These are phyloP conservation scores for Syrmaticus mikado DNA, from an alignment of 2,113 vertebrate genomes.

Conservation along the genomic window DNA sequence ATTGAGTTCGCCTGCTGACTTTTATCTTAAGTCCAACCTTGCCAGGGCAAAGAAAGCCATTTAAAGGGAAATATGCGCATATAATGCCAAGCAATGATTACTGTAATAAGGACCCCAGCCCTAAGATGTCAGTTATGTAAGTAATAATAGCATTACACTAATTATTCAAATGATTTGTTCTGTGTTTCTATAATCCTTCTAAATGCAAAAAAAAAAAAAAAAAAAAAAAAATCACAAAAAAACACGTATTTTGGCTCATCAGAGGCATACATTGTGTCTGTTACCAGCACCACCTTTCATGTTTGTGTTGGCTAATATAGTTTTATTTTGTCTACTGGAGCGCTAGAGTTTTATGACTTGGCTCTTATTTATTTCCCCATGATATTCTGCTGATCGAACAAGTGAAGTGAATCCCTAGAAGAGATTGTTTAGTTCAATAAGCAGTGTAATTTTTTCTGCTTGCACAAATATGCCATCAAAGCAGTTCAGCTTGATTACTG, in stretches of 20 bases:
- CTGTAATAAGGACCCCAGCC: not conserved
- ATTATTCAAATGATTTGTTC: not conserved
- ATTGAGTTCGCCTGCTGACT: not conserved
- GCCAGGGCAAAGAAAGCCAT: not conserved
- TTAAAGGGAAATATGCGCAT: slow-evolving; percentile 18
- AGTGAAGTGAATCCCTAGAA: slow-evolving; percentile 25
- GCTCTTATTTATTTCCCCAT: slow-evolving; percentile 5
- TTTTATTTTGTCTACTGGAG: not conserved
- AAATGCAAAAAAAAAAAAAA: not conserved
- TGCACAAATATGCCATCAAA: slow-evolving; percentile 30
- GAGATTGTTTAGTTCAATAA: slow-evolving; percentile 32
- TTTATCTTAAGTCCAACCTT: not conserved
- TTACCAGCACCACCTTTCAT: not conserved
- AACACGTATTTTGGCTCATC: not conserved
- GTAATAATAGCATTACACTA: slow-evolving; percentile 12
- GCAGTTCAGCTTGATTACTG: slow-evolving; percentile 24
- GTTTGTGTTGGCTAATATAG: slow-evolving; percentile 29
- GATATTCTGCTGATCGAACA: slow-evolving; percentile 33
- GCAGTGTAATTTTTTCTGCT: slow-evolving; percentile 23
- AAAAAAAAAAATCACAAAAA: not conserved
- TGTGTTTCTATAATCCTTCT: not conserved
- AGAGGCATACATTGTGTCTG: not conserved
- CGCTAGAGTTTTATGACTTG: not conserved
- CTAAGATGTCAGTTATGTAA: not conserved
- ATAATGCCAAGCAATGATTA: slow-evolving; percentile 7